Evolutionary conservation across 2,888 invertebrate species (phyloP).

Genomic region (Mamestra brassicae): DNA sequence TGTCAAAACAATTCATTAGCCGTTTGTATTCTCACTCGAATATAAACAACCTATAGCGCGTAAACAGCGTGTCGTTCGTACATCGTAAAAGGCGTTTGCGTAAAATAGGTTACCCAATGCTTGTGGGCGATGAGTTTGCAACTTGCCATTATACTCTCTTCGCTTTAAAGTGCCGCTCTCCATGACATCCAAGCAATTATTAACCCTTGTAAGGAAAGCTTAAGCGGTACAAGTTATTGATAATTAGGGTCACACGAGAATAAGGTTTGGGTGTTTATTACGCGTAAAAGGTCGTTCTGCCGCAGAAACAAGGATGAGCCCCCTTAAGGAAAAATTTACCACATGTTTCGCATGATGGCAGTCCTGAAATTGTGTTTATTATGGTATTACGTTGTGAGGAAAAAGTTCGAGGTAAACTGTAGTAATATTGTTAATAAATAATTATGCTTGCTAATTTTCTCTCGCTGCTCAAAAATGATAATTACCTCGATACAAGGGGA

Average conservation of each 20-base stretch:
- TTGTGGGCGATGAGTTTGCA: conserved; percentile 54
- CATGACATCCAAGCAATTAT: conserved; percentile 54
- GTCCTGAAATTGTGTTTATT: conserved; percentile 2
- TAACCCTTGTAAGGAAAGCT: conserved; percentile 59
- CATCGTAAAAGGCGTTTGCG: conserved; percentile 46
- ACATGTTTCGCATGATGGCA: conserved; percentile 11
- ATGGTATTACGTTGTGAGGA: background rate
- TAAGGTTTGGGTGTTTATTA: conserved; percentile 46
- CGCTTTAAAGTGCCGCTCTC: conserved; percentile 48
- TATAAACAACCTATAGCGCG: conserved; percentile 21
- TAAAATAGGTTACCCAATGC: conserved; percentile 45
- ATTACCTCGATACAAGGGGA: conserved; percentile 61
- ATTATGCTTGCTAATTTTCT: conserved; percentile 64
- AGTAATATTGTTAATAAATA: conserved; percentile 54
- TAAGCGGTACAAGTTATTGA: conserved; percentile 59
- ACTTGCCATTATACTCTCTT: conserved; percentile 47
- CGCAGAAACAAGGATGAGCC: conserved; percentile 16
- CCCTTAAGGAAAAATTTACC: conserved; percentile 17
- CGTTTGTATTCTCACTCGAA: conserved; percentile 23
- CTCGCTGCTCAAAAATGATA: conserved; percentile 63
- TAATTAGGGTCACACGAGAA: conserved; percentile 57
- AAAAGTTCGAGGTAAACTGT: conserved; percentile 17
- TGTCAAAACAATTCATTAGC: conserved; percentile 30
- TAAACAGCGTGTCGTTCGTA: conserved; percentile 32
- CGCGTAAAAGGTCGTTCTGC: conserved; percentile 24